Evolutionary conservation across 2,888 invertebrate genomes (phyloP).

Genomic region (Piscicola geometra): DNA sequence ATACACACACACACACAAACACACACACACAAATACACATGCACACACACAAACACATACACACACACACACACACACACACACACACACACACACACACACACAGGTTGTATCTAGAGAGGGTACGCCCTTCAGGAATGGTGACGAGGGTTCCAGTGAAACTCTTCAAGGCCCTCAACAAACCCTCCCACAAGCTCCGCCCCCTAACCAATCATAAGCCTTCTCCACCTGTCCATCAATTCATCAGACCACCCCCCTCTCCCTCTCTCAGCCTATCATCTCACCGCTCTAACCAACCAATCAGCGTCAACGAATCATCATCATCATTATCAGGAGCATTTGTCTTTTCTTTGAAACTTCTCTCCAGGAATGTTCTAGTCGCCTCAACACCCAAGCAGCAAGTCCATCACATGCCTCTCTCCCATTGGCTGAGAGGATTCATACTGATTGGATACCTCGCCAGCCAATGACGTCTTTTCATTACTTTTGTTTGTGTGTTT

Average conservation of each 20-base stretch:
- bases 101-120: constrained; percentile 32
- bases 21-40: too few relatives aligned
- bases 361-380: neutral
- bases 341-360: neutral
- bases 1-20: too few relatives aligned
- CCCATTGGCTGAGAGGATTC: constrained; percentile 20
- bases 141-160: constrained; percentile 27
- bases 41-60: too few relatives aligned
- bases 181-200: neutral
- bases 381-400: neutral
- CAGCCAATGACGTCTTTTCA: constrained; percentile 1
- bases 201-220: neutral
- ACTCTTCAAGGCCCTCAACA: constrained; percentile 23
- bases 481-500: too few relatives aligned
- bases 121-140: constrained; percentile 1
- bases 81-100: too few relatives aligned
- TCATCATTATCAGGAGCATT: too few relatives aligned
- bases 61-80: too few relatives aligned
- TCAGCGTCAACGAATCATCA: too few relatives aligned
- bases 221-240: too few relatives aligned
- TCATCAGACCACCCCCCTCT: too few relatives aligned
- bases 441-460: constrained; percentile 26
- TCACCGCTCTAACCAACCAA: too few relatives aligned
- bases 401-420: constrained; percentile 5
- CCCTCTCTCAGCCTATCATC: too few relatives aligned